Percentiles rank a stretch among this genome's conserved stretches.
phyloP scores from a whole-genome alignment of 2,797 vertebrate genomes.

The Cyprinella venusta region DNA sequence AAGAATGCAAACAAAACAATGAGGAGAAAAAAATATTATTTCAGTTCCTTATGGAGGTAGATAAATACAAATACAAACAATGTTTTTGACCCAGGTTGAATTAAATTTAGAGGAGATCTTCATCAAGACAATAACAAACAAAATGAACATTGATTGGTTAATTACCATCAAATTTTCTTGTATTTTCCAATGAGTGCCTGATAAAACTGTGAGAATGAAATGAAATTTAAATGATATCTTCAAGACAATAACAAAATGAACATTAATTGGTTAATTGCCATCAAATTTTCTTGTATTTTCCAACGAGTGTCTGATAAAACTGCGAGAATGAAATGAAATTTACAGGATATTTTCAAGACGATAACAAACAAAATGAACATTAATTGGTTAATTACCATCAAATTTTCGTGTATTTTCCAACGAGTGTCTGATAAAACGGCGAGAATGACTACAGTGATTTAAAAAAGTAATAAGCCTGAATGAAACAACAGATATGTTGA shows the following conservation, averaged over 20 bases:
- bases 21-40: neutral
- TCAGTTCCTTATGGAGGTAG: neutral
- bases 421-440: neutral
- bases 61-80: neutral
- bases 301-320: neutral
- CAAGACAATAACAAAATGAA: neutral
- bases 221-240: neutral
- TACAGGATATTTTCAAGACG: neutral
- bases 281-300: neutral
- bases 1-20: neutral
- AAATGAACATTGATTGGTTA: neutral
- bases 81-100: neutral
- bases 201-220: neutral
- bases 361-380: neutral
- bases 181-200: neutral
- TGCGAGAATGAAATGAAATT: neutral
- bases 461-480: conserved; percentile 51
- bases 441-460: conserved; percentile 62
- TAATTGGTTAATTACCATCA: neutral
- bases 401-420: neutral
- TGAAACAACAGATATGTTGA: neutral
- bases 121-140: neutral
- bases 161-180: neutral
- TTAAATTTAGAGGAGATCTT: neutral
- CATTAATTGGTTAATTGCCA: neutral